A percentile compares a stretch with the other conserved stretches of the same genome.
phyloP scores from a whole-genome alignment of 2,888 invertebrate species.

The Chrysolina haemoptera region DNA sequence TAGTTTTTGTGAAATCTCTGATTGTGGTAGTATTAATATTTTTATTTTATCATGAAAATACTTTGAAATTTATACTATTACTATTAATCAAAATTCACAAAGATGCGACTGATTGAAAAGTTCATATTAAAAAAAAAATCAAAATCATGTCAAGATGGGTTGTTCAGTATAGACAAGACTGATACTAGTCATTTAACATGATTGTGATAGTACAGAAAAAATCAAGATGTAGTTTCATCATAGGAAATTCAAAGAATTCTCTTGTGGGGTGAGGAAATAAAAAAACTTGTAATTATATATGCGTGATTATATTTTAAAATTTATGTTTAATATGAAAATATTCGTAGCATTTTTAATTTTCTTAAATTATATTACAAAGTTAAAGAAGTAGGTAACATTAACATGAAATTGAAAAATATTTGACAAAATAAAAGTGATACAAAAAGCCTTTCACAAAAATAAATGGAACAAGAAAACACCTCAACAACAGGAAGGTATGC shows the following conservation, averaged over 20 bases:
- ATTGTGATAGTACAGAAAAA: too few relatives aligned
- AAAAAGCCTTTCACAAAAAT: constrained; percentile 67
- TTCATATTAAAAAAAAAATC: too few relatives aligned
- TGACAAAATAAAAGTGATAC: constrained; percentile 62
- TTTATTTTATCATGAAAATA: too few relatives aligned
- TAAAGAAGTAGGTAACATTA: constrained; percentile 66
- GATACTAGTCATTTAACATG: too few relatives aligned
- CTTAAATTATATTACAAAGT: constrained; percentile 69
- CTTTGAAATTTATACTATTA: too few relatives aligned
- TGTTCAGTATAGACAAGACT: too few relatives aligned
- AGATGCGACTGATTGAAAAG: too few relatives aligned
- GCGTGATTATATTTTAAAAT: constrained; percentile 69
- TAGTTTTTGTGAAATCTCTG: too few relatives aligned
- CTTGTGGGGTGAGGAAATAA: neutral
- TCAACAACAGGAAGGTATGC: constrained; percentile 63
- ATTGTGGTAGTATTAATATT: too few relatives aligned
- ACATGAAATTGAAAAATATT: constrained; percentile 61
- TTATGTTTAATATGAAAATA: constrained; percentile 70
- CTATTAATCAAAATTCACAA: too few relatives aligned
- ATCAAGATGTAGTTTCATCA: neutral
- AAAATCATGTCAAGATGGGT: too few relatives aligned
- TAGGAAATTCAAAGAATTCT: neutral
- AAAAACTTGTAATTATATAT: constrained; percentile 59
- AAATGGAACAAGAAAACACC: constrained; percentile 66
- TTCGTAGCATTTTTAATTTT: constrained; percentile 68